These are phyloP conservation scores for Ophion obscuratus DNA, from an alignment of 2,888 invertebrate species.

Conservation along the genomic window DNA sequence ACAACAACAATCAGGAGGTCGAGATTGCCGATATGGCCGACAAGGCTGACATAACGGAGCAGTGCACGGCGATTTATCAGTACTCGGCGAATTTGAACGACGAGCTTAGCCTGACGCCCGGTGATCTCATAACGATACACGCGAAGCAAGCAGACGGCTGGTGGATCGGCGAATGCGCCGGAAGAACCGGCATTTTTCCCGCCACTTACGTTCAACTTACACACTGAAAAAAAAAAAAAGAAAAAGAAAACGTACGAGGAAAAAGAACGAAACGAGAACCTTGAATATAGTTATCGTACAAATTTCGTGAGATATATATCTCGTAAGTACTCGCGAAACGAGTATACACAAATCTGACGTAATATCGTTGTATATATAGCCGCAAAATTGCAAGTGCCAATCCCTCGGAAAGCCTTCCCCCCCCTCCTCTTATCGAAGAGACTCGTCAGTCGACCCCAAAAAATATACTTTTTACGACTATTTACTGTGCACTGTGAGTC, in stretches of 20 bases:
- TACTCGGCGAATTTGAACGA: conserved; percentile 95
- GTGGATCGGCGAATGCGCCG: conserved; percentile 96
- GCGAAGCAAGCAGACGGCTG: conserved; percentile 97
- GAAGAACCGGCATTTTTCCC: conserved; percentile 95
- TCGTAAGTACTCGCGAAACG: conserved; percentile 32
- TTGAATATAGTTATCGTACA: conserved; percentile 15
- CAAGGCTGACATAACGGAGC: conserved; percentile 75
- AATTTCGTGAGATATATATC: conserved; percentile 31
- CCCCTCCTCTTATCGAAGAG: not conserved
- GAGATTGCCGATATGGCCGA: conserved; percentile 72
- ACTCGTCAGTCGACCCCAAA: conserved; percentile 3
- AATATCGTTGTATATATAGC: conserved; percentile 9
- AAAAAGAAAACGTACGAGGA: not conserved
- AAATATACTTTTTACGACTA: not conserved
- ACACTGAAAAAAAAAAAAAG: conserved; percentile 72
- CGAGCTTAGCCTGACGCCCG: conserved; percentile 89
- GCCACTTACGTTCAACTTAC: conserved; percentile 97
- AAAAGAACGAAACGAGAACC: not conserved
- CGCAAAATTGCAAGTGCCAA: conserved; percentile 59
- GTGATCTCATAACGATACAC: conserved; percentile 94
- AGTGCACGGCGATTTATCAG: conserved; percentile 94
- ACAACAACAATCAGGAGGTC: conserved; percentile 84
- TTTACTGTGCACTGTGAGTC: not conserved
- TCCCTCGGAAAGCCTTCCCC: conserved; percentile 7
- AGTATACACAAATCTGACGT: conserved; percentile 8